Evolutionary conservation across 2,888 invertebrate species (phyloP), one percentile per base, ranked within the genome.

Genomic region (Itoplectis maculator): DNA sequence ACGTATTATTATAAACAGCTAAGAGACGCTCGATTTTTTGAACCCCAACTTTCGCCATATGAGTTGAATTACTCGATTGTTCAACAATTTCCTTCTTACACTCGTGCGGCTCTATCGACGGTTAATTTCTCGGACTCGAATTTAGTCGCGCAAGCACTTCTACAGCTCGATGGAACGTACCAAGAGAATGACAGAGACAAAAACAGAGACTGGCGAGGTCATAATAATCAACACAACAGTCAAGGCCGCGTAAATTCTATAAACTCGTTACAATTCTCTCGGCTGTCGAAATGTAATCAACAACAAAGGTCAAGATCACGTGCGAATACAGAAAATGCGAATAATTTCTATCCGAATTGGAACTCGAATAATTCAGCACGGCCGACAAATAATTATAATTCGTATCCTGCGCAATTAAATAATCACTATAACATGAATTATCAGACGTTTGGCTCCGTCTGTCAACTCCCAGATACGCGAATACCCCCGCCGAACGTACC

Each of bases 11-110:
- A 61, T 7, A 61, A 40, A 15, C 61, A 61, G 15, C 5, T 40
- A 3, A 61, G 61, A 35, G 61, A 61, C 0, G 61, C 61, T 4
- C 15, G 40, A 61, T 61, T 40, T 40, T 61, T 40, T 29, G 61
- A 61, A 5, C 37, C 61, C 2, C 61, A 61, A 15, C 15, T 61
- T 5, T 15, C 61, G 61, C n/a, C 2, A 8, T 61, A 61, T 35
- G 61, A 61, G 9, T 37, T 15, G 15, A 61, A 61, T 18, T 61
- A 61, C 18, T 40, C 61, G 37, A 61, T 61, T n/a, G 18, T 61
- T 18, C 61, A 61, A 18, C 40, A 61, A 61, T 61, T 15, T 40
- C n/a, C 61, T 6, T 1, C 37, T 37, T 18, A 56, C 13, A 13
- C 35, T 29, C 56, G 56, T 6, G 56, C 20, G 35, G 56, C 56